Evolutionary conservation across 2,888 invertebrate genomes (phyloP).

Genomic region (Calliphora vomitoria): DNA sequence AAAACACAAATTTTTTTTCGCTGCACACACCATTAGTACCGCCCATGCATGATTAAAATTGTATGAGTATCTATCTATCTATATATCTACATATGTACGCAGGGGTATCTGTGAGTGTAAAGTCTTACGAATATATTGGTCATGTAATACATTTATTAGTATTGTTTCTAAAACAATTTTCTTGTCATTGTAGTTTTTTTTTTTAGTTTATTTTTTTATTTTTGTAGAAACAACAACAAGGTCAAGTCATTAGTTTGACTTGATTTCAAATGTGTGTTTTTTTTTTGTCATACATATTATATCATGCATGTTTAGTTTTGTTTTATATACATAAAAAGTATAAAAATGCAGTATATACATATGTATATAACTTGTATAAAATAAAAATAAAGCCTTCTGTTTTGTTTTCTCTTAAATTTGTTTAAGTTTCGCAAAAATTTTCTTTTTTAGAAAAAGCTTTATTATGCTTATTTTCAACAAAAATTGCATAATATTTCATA

Average conservation of each 20-base stretch:
- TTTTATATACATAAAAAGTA: slow-evolving; percentile 1
- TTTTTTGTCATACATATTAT: slow-evolving; percentile 58
- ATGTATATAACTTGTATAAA: background rate
- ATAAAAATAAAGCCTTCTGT: background rate
- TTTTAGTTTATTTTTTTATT: slow-evolving; percentile 18
- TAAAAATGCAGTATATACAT: background rate
- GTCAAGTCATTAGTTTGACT: slow-evolving; percentile 74
- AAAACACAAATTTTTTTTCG: slow-evolving; percentile 2
- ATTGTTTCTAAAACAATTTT: slow-evolving; percentile 53
- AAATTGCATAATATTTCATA: background rate
- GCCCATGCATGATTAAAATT: slow-evolving; percentile 53
- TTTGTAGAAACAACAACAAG: slow-evolving; percentile 60
- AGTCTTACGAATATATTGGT: background rate
- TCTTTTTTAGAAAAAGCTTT: background rate
- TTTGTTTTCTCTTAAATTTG: background rate
- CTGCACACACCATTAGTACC: slow-evolving; percentile 19
- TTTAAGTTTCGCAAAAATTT: background rate
- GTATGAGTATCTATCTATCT: background rate
- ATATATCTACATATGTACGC: background rate
- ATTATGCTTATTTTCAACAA: background rate
- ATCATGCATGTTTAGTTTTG: slow-evolving; percentile 46
- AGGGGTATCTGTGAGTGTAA: background rate
- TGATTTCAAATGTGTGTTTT: slow-evolving; percentile 55
- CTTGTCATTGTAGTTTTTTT: slow-evolving; percentile 54
- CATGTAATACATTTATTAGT: slow-evolving; percentile 45